phyloP scores from a whole-genome alignment of 2,113 vertebrate genomes.

The Plecotus auritus region DNA sequence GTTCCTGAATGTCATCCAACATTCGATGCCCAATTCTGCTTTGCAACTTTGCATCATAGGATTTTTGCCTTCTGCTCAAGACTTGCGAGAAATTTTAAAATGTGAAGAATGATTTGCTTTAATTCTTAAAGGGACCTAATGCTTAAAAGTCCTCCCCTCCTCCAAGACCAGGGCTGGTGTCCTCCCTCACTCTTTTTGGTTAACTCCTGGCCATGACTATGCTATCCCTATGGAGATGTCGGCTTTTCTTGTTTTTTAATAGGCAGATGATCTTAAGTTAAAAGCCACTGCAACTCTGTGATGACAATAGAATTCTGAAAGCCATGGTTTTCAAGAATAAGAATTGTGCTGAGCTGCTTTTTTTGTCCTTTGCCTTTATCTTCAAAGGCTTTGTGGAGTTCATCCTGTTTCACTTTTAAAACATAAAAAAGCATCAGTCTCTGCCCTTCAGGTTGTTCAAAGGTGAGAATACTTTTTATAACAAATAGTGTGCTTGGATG shows the following conservation, averaged over 20 bases:
- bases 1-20: neutral
- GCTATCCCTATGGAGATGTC: neutral
- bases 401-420: constrained; percentile 60
- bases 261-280: constrained; percentile 5
- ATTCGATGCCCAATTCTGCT: neutral
- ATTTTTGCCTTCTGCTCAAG: neutral
- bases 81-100: neutral
- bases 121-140: neutral
- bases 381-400: constrained; percentile 51
- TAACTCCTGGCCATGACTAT: neutral
- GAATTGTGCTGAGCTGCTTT: constrained; percentile 25
- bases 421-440: constrained; percentile 17
- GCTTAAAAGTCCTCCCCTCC: neutral
- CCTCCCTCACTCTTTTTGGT: neutral
- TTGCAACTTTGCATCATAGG: neutral
- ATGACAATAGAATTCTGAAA: neutral
- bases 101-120: neutral
- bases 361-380: constrained; percentile 36
- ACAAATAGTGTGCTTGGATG: neutral
- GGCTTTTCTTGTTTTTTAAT: neutral
- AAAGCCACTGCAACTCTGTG: neutral
- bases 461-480: constrained; percentile 47
- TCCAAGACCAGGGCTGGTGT: neutral
- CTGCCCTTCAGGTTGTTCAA: constrained; percentile 38
- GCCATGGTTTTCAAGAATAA: neutral